A percentile compares a stretch with the other conserved stretches of the same genome.
These are phyloP conservation scores for Drosophila falleni DNA, from an alignment of 2,888 invertebrate genomes.

Conservation along the genomic window DNA sequence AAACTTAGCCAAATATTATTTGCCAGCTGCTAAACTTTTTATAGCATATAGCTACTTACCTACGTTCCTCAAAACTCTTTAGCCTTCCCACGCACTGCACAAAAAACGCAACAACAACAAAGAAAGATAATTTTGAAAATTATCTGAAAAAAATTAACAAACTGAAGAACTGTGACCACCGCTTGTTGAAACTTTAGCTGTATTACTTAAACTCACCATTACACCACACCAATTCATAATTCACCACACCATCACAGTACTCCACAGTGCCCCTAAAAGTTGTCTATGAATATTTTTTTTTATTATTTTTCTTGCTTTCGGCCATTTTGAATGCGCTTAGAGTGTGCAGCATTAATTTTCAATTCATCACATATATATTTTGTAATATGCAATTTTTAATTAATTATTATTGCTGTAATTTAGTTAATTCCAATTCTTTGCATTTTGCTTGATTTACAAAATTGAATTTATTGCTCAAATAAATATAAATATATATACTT, in stretches of 20 bases:
- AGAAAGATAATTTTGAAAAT: conserved; percentile 6
- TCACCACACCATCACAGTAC: conserved; percentile 16
- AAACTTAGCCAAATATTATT: conserved; percentile 20
- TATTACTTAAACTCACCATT: conserved; percentile 20
- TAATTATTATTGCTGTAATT: conserved; percentile 21
- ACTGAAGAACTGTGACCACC: conserved; percentile 63
- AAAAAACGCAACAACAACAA: conserved; percentile 43
- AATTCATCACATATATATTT: conserved; percentile 28
- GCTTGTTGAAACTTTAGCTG: conserved; percentile 47
- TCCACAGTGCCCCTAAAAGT: conserved; percentile 37
- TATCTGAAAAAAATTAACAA: conserved; percentile 30
- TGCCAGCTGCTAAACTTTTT: conserved; percentile 20
- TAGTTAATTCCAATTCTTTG: conserved; percentile 54
- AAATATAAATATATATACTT: conserved; percentile 1
- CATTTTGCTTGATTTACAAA: conserved; percentile 72
- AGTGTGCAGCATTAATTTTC: conserved; percentile 21
- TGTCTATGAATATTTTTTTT: conserved; percentile 41
- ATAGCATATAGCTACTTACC: conserved; percentile 18
- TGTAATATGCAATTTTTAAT: conserved; percentile 20
- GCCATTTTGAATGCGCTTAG: conserved; percentile 46
- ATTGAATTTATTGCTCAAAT: conserved; percentile 15
- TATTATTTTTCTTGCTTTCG: conserved; percentile 27
- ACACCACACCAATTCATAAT: conserved; percentile 18
- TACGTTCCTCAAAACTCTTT: conserved; percentile 12
- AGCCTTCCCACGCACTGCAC: conserved; percentile 40